Evolutionary conservation across 2,888 invertebrate species (phyloP), one percentile per base, ranked within the genome.

Genomic region (Parnassius glacialis): DNA sequence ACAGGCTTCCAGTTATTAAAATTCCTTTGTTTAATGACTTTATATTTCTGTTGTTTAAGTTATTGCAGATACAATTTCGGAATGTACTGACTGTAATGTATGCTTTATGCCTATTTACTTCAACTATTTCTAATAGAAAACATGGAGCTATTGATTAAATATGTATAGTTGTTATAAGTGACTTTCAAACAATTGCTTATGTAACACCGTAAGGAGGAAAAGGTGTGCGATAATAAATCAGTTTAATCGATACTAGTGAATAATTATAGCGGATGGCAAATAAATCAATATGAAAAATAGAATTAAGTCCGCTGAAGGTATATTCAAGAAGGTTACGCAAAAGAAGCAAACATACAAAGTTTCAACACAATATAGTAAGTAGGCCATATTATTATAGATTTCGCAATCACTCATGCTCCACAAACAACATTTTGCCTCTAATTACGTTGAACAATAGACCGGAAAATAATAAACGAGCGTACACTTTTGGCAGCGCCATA

Each of bases 351-450:
- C 57, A 47, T 57, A 57, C 16, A 48, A 25, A 48, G 51, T 62
- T 51, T 58, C 51, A 51, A 58, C 55, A 51, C 45, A 50, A 44
- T 70, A 81, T 80, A 75, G 75, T 72, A 75, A 89, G 84, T 89
- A 78, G 87, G 87, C 84, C 88, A 75, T 71, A 75, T 74, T 72
- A 75, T 74, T 83, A 76, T 79, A 80, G 76, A 84, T 88, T 88
- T 87, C 83, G 84, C 82, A 89, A 87, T 83, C 75, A 78, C 76
- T 75, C 76, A 78, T 75, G 74, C 75, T 74, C 74, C 73, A 76
- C 78, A 75, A 75, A 74, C 78, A 74, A 75, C 73, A 71, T 64
- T 69, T 66, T 68, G 62, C 61, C 66, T 67, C 70, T 77, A 76
- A 76, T 79, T 74, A 74, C 68, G 55, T 52, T 59, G 68, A 67